Conservation (phyloP, 1,140 invertebrate genomes). For the Camponotus vicinus region DNA sequence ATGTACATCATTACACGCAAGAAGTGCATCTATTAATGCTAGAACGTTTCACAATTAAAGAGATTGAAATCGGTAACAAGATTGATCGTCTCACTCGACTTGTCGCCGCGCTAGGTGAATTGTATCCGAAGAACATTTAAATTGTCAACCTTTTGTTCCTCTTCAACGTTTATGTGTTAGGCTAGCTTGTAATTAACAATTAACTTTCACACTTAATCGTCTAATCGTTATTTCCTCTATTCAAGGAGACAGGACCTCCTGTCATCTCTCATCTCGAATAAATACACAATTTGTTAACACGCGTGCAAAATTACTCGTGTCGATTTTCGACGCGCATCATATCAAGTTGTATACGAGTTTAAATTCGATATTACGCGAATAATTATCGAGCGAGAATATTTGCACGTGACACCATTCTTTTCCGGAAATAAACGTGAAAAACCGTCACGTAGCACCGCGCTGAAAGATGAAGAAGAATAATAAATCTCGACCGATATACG, state of each 20-base stretch:
- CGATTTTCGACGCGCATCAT: neutral
- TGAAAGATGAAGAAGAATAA: constrained; percentile 12
- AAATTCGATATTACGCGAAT: constrained; percentile 55
- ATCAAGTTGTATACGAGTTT: constrained; percentile 68
- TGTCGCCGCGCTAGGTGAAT: constrained; percentile 19
- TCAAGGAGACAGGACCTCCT: constrained; percentile 44
- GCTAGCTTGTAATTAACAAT: constrained; percentile 70
- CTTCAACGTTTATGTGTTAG: constrained; percentile 78
- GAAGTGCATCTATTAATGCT: constrained; percentile 33
- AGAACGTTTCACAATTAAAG: constrained; percentile 46
- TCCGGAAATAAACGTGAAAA: neutral
- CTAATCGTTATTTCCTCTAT: constrained; percentile 68
- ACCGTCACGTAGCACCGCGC: neutral
- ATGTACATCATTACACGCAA: constrained; percentile 5
- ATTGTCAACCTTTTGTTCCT: constrained; percentile 79
- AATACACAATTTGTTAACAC: constrained; percentile 33
- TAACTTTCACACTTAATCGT: constrained; percentile 70
- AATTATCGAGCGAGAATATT: constrained; percentile 9
- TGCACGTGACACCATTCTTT: constrained; percentile 23
- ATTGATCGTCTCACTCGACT: constrained; percentile 14
- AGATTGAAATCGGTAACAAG: constrained; percentile 47
- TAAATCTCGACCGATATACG: neutral
- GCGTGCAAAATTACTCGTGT: constrained; percentile 4
- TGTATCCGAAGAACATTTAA: constrained; percentile 35
- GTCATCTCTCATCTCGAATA: constrained; percentile 44